Conservation (phyloP, 2,888 invertebrate genomes). For the Eristalinus aeneus region DNA sequence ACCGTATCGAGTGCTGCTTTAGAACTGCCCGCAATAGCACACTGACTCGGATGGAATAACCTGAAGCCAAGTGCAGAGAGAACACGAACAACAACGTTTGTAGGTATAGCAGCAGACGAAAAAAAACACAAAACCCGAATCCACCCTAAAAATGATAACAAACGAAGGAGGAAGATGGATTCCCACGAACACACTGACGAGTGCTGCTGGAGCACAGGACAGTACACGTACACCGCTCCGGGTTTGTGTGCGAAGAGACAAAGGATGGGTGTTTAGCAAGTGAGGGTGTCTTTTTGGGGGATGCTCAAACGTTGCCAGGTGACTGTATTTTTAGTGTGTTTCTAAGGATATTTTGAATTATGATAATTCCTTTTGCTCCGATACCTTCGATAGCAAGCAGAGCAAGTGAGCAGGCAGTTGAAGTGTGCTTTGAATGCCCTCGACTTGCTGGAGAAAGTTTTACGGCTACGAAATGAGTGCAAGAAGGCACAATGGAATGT, state of each 20-base stretch:
- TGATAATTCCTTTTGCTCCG: neutral
- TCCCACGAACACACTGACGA: slow-evolving; percentile 1
- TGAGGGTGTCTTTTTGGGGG: neutral
- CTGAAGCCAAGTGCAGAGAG: slow-evolving; percentile 44
- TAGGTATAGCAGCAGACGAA: slow-evolving; percentile 10
- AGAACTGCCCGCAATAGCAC: slow-evolving; percentile 62
- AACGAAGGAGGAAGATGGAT: slow-evolving; percentile 27
- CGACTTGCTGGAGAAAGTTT: neutral
- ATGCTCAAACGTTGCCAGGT: slow-evolving; percentile 53
- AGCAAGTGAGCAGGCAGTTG: neutral
- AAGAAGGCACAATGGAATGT: neutral
- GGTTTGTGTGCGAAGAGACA: slow-evolving; percentile 5
- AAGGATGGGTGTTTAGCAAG: slow-evolving; percentile 1
- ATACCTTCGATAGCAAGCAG: neutral
- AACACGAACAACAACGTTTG: slow-evolving; percentile 27
- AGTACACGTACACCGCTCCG: neutral
- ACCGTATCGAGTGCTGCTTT: slow-evolving; percentile 67
- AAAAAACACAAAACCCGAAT: slow-evolving; percentile 33
- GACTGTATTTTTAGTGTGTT: slow-evolving; percentile 11
- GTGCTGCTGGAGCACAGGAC: slow-evolving; percentile 4
- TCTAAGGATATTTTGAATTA: slow-evolving; percentile 10
- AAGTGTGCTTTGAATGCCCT: neutral
- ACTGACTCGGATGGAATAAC: slow-evolving; percentile 53
- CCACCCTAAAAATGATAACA: slow-evolving; percentile 69
- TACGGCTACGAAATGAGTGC: neutral